Evolutionary conservation across 2,797 vertebrate genomes (phyloP).

Genomic region (Pantherophis alleghaniensis): DNA sequence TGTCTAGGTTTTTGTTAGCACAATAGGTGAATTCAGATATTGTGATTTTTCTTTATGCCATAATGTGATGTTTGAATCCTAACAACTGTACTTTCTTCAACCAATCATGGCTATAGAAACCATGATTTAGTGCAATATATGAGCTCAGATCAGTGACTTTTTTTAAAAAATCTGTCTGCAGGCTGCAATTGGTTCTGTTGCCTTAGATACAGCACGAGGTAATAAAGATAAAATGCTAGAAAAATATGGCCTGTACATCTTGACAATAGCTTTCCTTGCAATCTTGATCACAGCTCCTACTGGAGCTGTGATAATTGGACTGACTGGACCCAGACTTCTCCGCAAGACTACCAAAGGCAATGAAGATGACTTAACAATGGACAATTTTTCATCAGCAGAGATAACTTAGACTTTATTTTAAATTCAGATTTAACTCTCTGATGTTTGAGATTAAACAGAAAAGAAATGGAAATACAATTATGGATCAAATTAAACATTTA

Average conservation of each 20-base stretch:
- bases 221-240: constrained; percentile 71
- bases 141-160: neutral
- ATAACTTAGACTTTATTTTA: neutral
- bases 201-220: constrained; percentile 84
- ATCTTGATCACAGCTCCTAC: constrained; percentile 90
- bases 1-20: neutral
- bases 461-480: neutral
- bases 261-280: constrained; percentile 87
- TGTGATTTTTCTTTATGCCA: neutral
- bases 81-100: neutral
- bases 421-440: neutral
- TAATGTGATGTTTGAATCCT: neutral
- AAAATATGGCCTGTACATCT: constrained; percentile 82
- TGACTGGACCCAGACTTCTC: constrained; percentile 86
- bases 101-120: neutral
- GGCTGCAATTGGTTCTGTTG: constrained; percentile 93
- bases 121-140: neutral
- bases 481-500: neutral
- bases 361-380: constrained; percentile 41
- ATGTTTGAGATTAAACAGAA: neutral
- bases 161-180: constrained; percentile 59
- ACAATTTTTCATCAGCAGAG: constrained; percentile 38
- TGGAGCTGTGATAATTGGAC: constrained; percentile 86
- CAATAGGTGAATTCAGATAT: neutral
- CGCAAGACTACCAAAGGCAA: constrained; percentile 66